Conservation (phyloP, 2,888 invertebrate species). For the Catocala nupta region DNA sequence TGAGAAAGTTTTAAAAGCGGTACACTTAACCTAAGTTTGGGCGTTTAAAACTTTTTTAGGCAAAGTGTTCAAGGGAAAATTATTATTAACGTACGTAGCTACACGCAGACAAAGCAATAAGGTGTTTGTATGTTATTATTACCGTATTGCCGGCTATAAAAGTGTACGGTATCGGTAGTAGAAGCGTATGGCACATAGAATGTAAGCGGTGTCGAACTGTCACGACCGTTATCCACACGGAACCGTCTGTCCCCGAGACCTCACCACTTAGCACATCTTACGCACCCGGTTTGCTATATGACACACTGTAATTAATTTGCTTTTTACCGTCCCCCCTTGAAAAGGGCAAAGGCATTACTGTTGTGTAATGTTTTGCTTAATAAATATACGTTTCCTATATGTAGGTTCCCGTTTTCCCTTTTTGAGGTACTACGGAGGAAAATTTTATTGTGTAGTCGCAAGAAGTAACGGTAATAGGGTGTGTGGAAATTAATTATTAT, state of each 20-base stretch:
- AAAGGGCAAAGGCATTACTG: slow-evolving; percentile 20
- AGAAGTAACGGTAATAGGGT: neutral
- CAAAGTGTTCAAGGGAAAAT: neutral
- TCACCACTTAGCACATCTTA: slow-evolving; percentile 50
- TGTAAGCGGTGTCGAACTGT: slow-evolving; percentile 56
- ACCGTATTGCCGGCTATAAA: slow-evolving; percentile 7
- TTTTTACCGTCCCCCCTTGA: slow-evolving; percentile 21
- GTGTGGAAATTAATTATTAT: neutral
- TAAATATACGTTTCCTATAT: slow-evolving; percentile 6
- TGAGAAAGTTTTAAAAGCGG: slow-evolving; percentile 17
- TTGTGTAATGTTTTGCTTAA: slow-evolving; percentile 5
- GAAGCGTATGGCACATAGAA: slow-evolving; percentile 17
- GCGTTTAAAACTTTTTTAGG: slow-evolving; percentile 14
- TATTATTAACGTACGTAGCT: neutral
- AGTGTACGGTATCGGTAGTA: slow-evolving; percentile 40
- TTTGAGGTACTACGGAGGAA: neutral
- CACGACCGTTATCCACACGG: slow-evolving; percentile 73
- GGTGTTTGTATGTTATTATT: neutral
- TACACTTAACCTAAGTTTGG: slow-evolving; percentile 5
- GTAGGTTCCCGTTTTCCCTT: slow-evolving; percentile 2
- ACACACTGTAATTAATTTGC: slow-evolving; percentile 32
- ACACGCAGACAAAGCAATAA: neutral
- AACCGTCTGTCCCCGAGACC: slow-evolving; percentile 62
- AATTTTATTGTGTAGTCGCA: neutral
- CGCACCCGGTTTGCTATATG: slow-evolving; percentile 54